Conservation (phyloP, 2,797 vertebrate genomes). For the Cynopterus sphinx region DNA sequence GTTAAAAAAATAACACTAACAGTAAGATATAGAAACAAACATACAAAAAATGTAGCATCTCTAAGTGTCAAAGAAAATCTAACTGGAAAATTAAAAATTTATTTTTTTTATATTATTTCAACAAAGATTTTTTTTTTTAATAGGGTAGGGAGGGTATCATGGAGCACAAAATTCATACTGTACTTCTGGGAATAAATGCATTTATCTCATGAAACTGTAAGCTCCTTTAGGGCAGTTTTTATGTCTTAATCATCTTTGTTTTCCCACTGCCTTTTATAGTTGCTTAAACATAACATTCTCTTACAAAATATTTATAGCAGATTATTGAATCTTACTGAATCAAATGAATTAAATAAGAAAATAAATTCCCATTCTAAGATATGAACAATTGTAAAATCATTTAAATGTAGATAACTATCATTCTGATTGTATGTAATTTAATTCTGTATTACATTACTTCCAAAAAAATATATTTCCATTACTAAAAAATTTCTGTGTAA, state of each 20-base stretch:
- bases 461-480: background rate
- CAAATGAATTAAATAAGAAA: constrained; percentile 1
- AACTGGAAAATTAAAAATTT: background rate
- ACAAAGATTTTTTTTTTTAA: background rate
- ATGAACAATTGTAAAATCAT: constrained; percentile 35
- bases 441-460: background rate
- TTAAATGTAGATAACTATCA: background rate
- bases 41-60: background rate
- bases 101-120: background rate
- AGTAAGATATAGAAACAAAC: background rate
- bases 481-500: background rate
- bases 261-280: background rate
- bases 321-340: constrained; percentile 30
- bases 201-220: background rate
- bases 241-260: constrained; percentile 1
- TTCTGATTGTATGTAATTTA: constrained; percentile 28
- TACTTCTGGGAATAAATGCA: background rate
- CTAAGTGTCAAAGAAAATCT: background rate
- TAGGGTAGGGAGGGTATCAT: background rate
- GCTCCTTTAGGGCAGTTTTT: background rate
- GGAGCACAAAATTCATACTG: background rate
- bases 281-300: background rate
- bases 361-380: background rate
- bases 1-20: background rate
- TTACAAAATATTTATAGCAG: constrained; percentile 43